Base-by-base conservation (phyloP, 2,113 vertebrate genomes). In the Aplodontia rufa region DNA sequence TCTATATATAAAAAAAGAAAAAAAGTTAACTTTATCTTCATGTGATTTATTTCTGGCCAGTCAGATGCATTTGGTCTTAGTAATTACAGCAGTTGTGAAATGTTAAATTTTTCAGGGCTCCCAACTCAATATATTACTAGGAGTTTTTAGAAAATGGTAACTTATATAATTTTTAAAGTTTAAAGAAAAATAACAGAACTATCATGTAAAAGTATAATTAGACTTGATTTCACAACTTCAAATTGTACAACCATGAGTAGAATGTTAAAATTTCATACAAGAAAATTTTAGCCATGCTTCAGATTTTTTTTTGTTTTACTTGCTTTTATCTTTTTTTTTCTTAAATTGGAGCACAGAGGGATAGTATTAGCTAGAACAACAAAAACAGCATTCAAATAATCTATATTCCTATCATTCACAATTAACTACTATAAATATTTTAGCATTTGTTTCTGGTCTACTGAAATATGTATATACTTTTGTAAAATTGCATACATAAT, bases 81-180 rank as follows among this genome's bases (percentile, higher is more conserved):
- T 62, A 64, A 60, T 72, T 92, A 51, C 0, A 83, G 42, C 8
- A 60, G 37, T 94, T 96, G 82, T 84, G 35, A 92, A 83, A 60
- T 84, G 62, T 62, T 66, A 90, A 51, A 84, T 76, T 87, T 81
- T 94, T 75, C 17, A 86, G 69, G 16, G 42, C 9, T 97, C 17
- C n/a, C 53, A 94, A 95, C 14, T 93, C 42, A 78, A 60, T 49
- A 47, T 69, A 64, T 90, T 90, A 49, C 53, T 81, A 88, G 22
- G 19, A 86, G 13, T 51, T 91, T 93, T 87, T 32, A 93, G 74
- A 95, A 95, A 94, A 87, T 78, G 20, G 2, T 68, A 62, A 19
- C 85, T 92, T 92, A 37, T 51, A 28, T 89, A 72, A 74, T 58
- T 95, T 95, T 89, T 72, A 95, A 72, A 82, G 28, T 87, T 90